Evolutionary conservation across 1,140 invertebrate species (phyloP), one percentile per base, ranked within the genome.

Genomic region (Drosophila dunni): DNA sequence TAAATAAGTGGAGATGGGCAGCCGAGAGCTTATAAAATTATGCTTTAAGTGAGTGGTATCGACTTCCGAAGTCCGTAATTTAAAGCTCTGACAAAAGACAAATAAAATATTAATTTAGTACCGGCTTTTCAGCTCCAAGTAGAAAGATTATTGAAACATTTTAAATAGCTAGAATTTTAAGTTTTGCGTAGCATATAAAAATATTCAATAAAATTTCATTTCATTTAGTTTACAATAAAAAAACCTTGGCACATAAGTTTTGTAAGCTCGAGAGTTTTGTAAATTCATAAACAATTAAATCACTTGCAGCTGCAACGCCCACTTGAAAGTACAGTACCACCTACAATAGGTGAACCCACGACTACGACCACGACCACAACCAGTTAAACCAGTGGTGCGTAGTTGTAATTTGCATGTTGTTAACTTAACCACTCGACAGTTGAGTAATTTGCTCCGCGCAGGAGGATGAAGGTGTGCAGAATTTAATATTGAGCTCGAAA

Each of bases 261-360:
- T 13, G 4, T 11, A 36, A n/a, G 9, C 45, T 62, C 15, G 33
- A 29, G 34, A 51, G 36, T 51, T 51, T 24, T 13, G 20, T 51
- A 63, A 42, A 83, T 83, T 68, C 76, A 82, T 82, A 82, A 72
- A 61, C 79, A 82, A 79, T 82, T 82, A 78, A 76, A 82, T 78
- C 79, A 82, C 51, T 33, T 45, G 51, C 51, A 63, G 67, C 64
- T 54, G 66, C 58, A 53, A 46, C 51, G 61, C 61, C 61, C 36
- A 63, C 61, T 63, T 42, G 34, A 56, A 33, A 51, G 36, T 15
- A 34, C 53, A 36, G 20, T 45, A 29, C 56, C 66, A 51, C 53
- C 66, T 64, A 71, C 68, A 62, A 36, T 34, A 17, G 24, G 3
- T 29, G 24, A 29, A 29, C 24, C 24, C 24, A 29, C 24, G 24